Evolutionary conservation across 2,797 vertebrate genomes (phyloP).

Genomic region (Oreochromis grahami): DNA sequence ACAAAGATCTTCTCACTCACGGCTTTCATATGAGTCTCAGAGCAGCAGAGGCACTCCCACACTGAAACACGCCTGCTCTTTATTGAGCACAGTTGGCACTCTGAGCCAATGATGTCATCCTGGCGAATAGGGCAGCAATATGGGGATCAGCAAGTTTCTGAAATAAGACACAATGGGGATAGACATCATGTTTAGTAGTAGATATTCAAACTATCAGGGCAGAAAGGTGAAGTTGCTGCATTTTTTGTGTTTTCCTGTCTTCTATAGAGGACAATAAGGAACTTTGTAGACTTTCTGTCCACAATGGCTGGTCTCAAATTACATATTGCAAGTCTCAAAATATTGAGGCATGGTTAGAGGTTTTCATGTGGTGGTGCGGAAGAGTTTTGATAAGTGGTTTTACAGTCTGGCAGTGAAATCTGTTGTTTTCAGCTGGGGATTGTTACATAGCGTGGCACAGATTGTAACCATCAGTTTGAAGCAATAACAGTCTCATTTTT

Average conservation of each 20-base stretch:
- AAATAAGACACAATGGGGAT: constrained; percentile 52
- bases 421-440: constrained; percentile 48
- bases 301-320: constrained; percentile 56
- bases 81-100: constrained; percentile 70
- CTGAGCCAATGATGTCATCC: constrained; percentile 71
- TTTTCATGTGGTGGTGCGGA: constrained; percentile 56
- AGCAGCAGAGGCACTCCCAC: constrained; percentile 65
- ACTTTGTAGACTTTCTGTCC: constrained; percentile 34
- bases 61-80: constrained; percentile 65
- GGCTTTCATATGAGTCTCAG: constrained; percentile 50
- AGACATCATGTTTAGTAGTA: constrained; percentile 26
- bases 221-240: constrained; percentile 27
- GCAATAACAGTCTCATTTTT: constrained; percentile 20
- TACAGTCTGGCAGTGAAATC: constrained; percentile 51
- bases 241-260: not conserved
- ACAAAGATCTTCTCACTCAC: constrained; percentile 58
- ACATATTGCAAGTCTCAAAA: constrained; percentile 62
- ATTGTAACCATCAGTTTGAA: constrained; percentile 31
- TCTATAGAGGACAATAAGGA: constrained; percentile 28
- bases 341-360: constrained; percentile 59
- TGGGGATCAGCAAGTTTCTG: constrained; percentile 68
- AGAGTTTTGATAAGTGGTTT: constrained; percentile 64
- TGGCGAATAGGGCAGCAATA: constrained; percentile 60
- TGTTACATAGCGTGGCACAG: constrained; percentile 23
- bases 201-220: constrained; percentile 8